A percentile compares a stretch with the other conserved stretches of the same genome.
Evolutionary conservation across 2,888 invertebrate species (phyloP).

Genomic region (Criorhina ranunculi): DNA sequence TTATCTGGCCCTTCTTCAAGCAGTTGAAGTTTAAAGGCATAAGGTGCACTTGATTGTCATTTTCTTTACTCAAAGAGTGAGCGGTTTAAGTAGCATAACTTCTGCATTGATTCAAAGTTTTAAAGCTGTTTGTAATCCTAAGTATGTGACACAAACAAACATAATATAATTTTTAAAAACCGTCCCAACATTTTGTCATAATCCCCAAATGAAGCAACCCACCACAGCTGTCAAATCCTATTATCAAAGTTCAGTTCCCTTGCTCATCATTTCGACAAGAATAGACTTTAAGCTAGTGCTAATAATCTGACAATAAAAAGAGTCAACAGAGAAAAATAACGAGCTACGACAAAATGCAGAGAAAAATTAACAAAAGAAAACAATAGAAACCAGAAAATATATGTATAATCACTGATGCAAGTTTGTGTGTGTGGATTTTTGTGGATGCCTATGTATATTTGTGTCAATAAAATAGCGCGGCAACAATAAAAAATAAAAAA

Average conservation of each 20-base stretch:
- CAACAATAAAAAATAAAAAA: too few relatives aligned
- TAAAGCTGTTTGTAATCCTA: too few relatives aligned
- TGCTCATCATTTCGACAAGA: not conserved
- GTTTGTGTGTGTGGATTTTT: not conserved
- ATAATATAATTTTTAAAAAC: too few relatives aligned
- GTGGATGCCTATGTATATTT: constrained; percentile 5
- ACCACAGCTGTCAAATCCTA: not conserved
- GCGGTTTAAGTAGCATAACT: too few relatives aligned
- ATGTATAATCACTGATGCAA: constrained; percentile 18
- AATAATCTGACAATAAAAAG: constrained; percentile 45
- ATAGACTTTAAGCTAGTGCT: constrained; percentile 16
- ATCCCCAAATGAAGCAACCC: too few relatives aligned
- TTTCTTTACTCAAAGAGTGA: too few relatives aligned
- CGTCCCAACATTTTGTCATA: too few relatives aligned
- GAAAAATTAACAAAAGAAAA: constrained; percentile 36
- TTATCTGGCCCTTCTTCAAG: too few relatives aligned
- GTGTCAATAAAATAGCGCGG: constrained; percentile 32
- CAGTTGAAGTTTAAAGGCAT: too few relatives aligned
- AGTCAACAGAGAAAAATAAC: constrained; percentile 26
- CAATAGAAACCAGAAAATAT: constrained; percentile 14
- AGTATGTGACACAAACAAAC: too few relatives aligned
- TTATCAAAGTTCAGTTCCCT: not conserved
- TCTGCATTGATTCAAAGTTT: too few relatives aligned
- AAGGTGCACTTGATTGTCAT: too few relatives aligned
- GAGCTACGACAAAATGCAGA: constrained; percentile 17